These are phyloP conservation scores for Cyanoramphus novaezelandiae DNA, from an alignment of 2,113 vertebrate genomes.

Conservation along the genomic window DNA sequence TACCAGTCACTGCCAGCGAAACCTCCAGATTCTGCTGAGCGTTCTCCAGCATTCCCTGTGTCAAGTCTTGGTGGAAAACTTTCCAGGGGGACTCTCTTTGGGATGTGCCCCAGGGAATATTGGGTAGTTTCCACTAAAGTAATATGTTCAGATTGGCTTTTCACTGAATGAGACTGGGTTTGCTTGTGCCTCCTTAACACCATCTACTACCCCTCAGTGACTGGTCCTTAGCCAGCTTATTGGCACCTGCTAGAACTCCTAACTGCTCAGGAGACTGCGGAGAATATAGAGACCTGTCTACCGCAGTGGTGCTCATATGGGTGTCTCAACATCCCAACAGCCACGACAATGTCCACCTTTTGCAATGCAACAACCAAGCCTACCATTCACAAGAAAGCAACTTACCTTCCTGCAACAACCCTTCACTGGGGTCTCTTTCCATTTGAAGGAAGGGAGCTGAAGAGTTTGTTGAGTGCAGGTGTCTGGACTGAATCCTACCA, in stretches of 20 bases:
- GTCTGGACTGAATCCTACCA: background rate
- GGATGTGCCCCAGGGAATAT: background rate
- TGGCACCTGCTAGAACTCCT: background rate
- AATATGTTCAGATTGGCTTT: background rate
- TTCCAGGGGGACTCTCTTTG: background rate
- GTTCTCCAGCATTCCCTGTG: background rate
- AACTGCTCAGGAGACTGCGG: background rate
- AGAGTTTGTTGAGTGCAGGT: background rate
- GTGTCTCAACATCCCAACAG: background rate
- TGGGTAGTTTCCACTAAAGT: background rate
- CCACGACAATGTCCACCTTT: rapidly evolving
- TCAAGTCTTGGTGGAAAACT: background rate
- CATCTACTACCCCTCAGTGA: background rate
- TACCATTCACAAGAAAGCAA: background rate
- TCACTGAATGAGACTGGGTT: background rate
- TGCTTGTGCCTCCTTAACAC: background rate
- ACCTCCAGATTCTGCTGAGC: background rate
- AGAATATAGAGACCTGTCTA: background rate
- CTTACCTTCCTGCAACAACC: background rate
- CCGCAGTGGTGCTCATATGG: background rate
- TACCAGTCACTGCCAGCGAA: background rate
- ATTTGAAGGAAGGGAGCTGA: background rate
- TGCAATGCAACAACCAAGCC: background rate
- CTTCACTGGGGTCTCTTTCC: background rate
- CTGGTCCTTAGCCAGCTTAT: background rate